Percentiles rank a stretch among this genome's conserved stretches.
These are phyloP conservation scores for Lordiphosa clarofinis DNA, from an alignment of 1,140 invertebrate species.

Conservation along the genomic window DNA sequence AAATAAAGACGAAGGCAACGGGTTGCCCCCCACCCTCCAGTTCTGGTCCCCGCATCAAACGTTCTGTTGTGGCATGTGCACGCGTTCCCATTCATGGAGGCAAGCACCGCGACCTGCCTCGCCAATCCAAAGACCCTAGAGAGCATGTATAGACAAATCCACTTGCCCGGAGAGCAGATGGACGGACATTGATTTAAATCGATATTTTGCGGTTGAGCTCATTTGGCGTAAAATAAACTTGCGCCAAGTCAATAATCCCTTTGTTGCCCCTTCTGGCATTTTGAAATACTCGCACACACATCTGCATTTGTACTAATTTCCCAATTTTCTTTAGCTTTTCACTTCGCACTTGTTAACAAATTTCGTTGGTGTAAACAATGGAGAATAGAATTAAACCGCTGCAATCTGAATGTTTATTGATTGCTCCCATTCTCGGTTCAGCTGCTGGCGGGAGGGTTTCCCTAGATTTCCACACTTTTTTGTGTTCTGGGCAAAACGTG, in stretches of 20 bases:
- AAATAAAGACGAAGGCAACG: conserved; percentile 49
- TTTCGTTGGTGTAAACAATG: conserved; percentile 13
- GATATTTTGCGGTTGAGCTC: conserved; percentile 74
- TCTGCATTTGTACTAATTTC: conserved; percentile 35
- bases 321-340: conserved; percentile 37
- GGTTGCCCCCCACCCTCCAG: conserved; percentile 10
- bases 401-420: conserved; percentile 48
- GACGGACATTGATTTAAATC: conserved; percentile 70
- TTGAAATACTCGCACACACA: conserved; percentile 35
- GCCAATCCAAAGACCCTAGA: conserved; percentile 4
- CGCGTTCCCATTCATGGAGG: conserved; percentile 67
- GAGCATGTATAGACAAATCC: conserved; percentile 43
- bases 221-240: conserved; percentile 77
- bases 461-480: conserved; percentile 18
- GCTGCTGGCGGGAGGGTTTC: conserved; percentile 6
- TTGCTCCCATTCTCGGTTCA: conserved; percentile 40
- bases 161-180: conserved; percentile 42
- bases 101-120: conserved; percentile 50
- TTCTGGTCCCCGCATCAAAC: conserved; percentile 5
- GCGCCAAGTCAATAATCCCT: conserved; percentile 72
- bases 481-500: conserved; percentile 39
- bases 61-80: conserved; percentile 47
- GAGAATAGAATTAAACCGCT: conserved; percentile 26
- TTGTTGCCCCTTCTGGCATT: conserved; percentile 46
- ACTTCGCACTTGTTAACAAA: conserved; percentile 74